Percentiles rank a stretch among this genome's conserved stretches.
These are phyloP conservation scores for Phlogophora meticulosa DNA, from an alignment of 2,888 invertebrate species.

Conservation along the genomic window DNA sequence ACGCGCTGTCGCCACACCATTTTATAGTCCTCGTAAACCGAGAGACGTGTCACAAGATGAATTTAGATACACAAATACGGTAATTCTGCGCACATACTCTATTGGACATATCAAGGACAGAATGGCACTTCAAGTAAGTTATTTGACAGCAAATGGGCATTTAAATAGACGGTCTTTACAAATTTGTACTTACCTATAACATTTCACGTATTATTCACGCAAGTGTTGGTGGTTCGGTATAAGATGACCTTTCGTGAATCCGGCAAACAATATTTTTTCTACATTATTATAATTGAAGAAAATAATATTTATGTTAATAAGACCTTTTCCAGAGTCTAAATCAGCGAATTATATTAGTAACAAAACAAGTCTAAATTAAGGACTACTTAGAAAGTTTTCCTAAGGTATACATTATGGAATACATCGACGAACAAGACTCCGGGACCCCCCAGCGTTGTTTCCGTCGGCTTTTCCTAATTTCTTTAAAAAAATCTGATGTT, in stretches of 20 bases:
- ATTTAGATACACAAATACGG: constrained; percentile 71
- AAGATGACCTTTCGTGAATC: no score
- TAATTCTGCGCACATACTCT: constrained; percentile 63
- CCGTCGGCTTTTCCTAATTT: no score
- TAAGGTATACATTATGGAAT: no score
- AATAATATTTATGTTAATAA: no score
- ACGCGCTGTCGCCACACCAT: constrained; percentile 75
- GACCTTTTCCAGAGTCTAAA: no score
- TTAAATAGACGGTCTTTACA: constrained; percentile 29
- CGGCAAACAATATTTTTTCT: not conserved
- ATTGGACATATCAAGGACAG: constrained; percentile 58
- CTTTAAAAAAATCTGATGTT: no score
- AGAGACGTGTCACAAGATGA: constrained; percentile 71
- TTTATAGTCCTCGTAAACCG: constrained; percentile 83
- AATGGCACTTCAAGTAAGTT: constrained; percentile 41
- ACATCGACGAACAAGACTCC: no score
- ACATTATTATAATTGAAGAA: no score
- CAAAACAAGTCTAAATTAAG: no score
- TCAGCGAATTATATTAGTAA: no score
- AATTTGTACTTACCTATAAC: not conserved
- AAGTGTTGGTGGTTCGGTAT: not conserved
- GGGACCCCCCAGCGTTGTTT: no score
- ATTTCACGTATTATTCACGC: constrained; percentile 11
- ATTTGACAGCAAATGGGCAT: constrained; percentile 43
- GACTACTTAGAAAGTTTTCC: no score